A percentile compares a stretch with the other conserved stretches of the same genome.
These are phyloP conservation scores for Coluber constrictor DNA, from an alignment of 2,797 vertebrate genomes.

Conservation along the genomic window DNA sequence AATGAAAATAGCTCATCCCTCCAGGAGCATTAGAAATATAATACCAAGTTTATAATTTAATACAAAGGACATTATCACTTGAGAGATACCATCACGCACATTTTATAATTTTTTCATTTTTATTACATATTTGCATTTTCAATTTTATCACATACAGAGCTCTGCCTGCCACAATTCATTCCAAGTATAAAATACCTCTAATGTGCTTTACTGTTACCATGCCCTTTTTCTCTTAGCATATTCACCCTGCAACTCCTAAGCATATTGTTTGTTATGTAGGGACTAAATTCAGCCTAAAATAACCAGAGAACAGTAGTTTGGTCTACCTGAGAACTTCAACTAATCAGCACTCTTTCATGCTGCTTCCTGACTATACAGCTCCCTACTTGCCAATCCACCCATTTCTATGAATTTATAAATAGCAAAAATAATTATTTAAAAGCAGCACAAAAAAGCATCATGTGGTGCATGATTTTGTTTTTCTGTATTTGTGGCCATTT, in stretches of 20 bases:
- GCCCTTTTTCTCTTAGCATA: background rate
- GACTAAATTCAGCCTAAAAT: background rate
- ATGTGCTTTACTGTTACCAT: background rate
- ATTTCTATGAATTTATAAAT: background rate
- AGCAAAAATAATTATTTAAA: background rate
- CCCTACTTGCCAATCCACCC: background rate
- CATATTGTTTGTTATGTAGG: background rate
- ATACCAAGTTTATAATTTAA: background rate
- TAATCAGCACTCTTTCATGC: background rate
- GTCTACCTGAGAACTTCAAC: background rate
- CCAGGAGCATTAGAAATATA: background rate
- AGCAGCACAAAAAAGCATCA: background rate
- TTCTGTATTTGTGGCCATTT: background rate
- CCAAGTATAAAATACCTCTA: background rate
- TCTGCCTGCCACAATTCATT: background rate
- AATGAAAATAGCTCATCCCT: background rate
- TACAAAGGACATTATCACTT: background rate
- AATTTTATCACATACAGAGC: background rate
- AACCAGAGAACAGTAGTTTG: background rate
- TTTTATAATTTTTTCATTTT: background rate
- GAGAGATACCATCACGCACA: background rate
- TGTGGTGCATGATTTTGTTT: background rate
- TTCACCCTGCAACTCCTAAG: background rate
- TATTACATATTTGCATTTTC: background rate
- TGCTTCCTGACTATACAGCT: background rate